Base-by-base conservation (phyloP, 2,113 vertebrate genomes). In the Serilophus lunatus region DNA sequence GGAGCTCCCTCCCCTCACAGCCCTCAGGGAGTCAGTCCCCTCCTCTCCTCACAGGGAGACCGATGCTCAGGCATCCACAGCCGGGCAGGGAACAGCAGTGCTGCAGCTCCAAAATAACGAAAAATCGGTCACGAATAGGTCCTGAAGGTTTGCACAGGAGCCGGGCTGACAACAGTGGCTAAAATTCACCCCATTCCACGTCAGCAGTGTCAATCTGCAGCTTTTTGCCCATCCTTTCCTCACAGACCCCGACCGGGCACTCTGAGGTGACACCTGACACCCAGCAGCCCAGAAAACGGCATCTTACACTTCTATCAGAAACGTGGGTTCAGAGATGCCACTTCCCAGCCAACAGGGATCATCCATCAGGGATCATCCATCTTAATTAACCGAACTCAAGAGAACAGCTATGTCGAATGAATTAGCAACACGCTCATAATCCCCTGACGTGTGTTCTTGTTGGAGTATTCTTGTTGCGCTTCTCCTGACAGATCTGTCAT, bases 21-120 rank as follows among this genome's bases (percentile, higher is more conserved):
- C 1, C 0, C 31, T 42, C 1, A 0, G 45, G 22, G 35, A 50
- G 3, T 5, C 4, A 10, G n/a, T n/a, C n/a, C n/a, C 12, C 6
- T 18, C 10, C 28, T 40, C 16, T 24, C 61, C 56, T 75, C 72
- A 49, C 47, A 13, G 33, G 1, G 0, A 2, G 3, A 60, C 45
- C 0, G 0, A 14, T 1, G 6, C 28, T n/a, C 4, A 0, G 25
- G 33, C 33, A 23, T 44, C 9, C 20, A 16, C 35, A 38, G 31
- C n/a, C 2, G 0, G 17, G 6, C 38, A 53, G 18, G 20, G 16
- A 72, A 8, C 64, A 29, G 42, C 51, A 18, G 45, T 1, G 1
- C 38, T 19, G 54, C 40, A 33, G 1, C 3, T 47, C 54, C 28
- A 22, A 50, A 83, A 45, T 8, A 10, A 9, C 3, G 5, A 49